These are phyloP conservation scores for Piaya cayana DNA, from an alignment of 2,113 vertebrate species.

Conservation along the genomic window DNA sequence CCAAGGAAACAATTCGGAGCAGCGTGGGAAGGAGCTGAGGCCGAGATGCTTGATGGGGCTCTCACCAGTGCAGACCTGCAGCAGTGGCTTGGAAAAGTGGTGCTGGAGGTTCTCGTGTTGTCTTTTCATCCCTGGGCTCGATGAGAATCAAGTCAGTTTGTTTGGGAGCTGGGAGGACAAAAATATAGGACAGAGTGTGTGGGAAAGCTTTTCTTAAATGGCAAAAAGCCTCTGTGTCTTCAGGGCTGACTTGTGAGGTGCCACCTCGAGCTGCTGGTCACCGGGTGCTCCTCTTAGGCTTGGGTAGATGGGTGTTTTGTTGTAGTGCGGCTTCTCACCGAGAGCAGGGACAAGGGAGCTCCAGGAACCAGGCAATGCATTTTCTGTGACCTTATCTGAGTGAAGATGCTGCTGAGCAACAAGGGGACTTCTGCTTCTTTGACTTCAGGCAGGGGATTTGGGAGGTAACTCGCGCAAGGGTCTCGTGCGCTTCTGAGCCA, in stretches of 20 bases:
- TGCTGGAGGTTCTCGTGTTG: not conserved
- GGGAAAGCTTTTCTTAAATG: not conserved
- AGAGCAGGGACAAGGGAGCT: not conserved
- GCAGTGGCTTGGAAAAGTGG: not conserved
- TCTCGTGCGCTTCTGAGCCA: not conserved
- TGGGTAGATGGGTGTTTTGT: not conserved
- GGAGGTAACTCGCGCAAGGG: not conserved
- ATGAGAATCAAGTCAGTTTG: not conserved
- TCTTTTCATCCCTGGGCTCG: not conserved
- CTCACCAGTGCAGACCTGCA: not conserved
- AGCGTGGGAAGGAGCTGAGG: not conserved
- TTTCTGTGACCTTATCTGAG: not conserved
- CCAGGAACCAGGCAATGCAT: accelerated
- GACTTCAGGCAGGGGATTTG: not conserved
- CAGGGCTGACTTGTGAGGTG: accelerated
- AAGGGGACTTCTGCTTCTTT: not conserved
- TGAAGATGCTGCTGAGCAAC: not conserved
- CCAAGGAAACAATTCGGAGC: not conserved
- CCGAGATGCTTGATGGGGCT: not conserved
- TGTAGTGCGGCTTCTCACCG: accelerated
- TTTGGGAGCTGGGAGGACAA: not conserved
- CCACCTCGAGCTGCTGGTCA: accelerated
- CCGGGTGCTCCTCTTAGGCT: not conserved
- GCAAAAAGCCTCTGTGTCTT: not conserved
- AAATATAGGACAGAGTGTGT: not conserved